phyloP scores from a whole-genome alignment of 2,888 invertebrate species.

The Sphinx pinastri region DNA sequence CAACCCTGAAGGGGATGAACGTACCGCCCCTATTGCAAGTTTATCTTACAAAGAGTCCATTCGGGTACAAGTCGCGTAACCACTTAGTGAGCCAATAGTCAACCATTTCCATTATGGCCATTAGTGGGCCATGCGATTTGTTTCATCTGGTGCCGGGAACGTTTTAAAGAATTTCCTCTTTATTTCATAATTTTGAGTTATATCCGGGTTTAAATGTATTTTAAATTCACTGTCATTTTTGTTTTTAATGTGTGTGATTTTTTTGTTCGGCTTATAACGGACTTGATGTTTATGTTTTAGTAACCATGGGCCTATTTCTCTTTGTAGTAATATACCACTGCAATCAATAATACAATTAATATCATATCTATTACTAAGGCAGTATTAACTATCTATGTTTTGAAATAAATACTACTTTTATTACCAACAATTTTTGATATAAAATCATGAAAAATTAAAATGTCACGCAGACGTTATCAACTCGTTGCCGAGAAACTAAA shows the following conservation, averaged over 20 bases:
- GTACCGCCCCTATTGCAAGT: slow-evolving; percentile 30
- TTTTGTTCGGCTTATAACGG: too few species aligned
- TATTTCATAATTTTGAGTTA: slow-evolving; percentile 67
- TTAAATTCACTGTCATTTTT: slow-evolving; percentile 27
- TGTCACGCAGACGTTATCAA: too few species aligned
- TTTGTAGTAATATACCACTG: background rate
- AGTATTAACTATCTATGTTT: too few species aligned
- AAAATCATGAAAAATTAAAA: too few species aligned
- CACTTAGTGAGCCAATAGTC: slow-evolving; percentile 60
- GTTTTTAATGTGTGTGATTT: too few species aligned
- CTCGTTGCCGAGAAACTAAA: too few species aligned
- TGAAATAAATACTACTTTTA: too few species aligned
- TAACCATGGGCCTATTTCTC: background rate
- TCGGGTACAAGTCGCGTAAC: slow-evolving; percentile 57
- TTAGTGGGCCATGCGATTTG: slow-evolving; percentile 65
- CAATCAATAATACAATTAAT: too few species aligned
- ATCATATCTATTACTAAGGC: too few species aligned
- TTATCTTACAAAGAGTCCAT: slow-evolving; percentile 36
- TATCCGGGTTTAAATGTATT: slow-evolving; percentile 37
- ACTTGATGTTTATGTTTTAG: too few species aligned
- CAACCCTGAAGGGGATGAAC: background rate
- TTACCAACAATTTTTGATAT: too few species aligned
- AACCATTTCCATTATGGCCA: slow-evolving; percentile 59
- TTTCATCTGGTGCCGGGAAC: slow-evolving; percentile 67
- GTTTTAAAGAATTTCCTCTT: slow-evolving; percentile 65